These are phyloP conservation scores for Nesogale talazaci DNA, from an alignment of 2,113 vertebrate species.

Conservation along the genomic window DNA sequence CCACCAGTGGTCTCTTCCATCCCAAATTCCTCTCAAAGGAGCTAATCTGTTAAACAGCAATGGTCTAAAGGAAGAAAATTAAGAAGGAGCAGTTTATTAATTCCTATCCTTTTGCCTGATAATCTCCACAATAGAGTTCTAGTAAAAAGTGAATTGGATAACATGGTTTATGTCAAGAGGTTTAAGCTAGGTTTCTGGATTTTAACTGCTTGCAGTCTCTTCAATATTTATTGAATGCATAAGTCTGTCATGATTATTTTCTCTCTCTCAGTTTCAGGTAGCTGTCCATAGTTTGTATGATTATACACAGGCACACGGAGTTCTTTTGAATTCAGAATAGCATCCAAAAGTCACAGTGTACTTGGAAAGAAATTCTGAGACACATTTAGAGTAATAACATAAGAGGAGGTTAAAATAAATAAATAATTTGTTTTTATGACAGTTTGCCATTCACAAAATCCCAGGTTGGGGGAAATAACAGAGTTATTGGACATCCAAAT, in stretches of 20 bases:
- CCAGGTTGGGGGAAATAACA: slow-evolving; percentile 68
- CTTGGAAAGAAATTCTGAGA: slow-evolving; percentile 33
- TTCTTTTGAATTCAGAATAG: slow-evolving; percentile 30
- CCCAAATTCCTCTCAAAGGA: neutral
- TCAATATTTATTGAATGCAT: slow-evolving; percentile 10
- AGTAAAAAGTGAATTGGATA: slow-evolving; percentile 5
- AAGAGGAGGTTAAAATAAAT: slow-evolving; percentile 68
- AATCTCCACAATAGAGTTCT: neutral
- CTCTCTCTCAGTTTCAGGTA: neutral
- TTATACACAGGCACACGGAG: slow-evolving; percentile 20
- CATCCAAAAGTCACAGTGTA: slow-evolving; percentile 3
- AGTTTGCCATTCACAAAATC: slow-evolving; percentile 67
- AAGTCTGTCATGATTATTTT: neutral
- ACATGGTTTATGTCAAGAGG: neutral
- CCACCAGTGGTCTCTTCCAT: neutral
- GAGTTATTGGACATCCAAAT: slow-evolving; percentile 71
- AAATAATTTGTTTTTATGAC: slow-evolving; percentile 36
- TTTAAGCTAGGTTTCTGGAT: neutral
- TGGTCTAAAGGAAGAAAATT: neutral
- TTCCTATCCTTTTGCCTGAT: neutral
- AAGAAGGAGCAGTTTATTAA: neutral
- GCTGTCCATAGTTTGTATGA: neutral
- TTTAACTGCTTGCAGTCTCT: neutral
- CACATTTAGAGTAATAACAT: slow-evolving; percentile 54
- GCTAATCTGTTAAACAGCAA: neutral